Conservation (phyloP, 2,797 vertebrate genomes). For the Loriculus beryllinus region DNA sequence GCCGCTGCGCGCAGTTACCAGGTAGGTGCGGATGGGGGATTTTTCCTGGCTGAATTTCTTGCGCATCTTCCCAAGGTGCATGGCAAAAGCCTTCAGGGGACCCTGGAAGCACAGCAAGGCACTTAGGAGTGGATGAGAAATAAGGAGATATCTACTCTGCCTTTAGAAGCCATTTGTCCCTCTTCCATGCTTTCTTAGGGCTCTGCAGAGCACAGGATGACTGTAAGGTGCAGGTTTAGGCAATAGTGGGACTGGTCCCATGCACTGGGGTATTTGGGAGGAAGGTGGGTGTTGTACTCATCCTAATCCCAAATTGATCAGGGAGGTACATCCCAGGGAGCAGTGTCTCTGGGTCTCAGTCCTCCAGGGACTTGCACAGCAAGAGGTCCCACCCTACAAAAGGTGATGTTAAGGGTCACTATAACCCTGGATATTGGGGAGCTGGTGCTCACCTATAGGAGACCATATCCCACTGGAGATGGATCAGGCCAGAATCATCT, state of each 20-base stretch:
- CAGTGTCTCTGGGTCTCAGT: neutral
- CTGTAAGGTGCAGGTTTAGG: neutral
- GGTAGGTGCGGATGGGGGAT: constrained; percentile 69
- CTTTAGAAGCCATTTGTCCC: neutral
- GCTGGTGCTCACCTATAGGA: neutral
- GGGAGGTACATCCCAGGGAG: neutral
- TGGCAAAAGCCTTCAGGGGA: constrained; percentile 73
- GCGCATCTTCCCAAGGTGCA: constrained; percentile 71
- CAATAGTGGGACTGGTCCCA: neutral
- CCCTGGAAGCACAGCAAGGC: constrained; percentile 61
- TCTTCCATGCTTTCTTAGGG: neutral
- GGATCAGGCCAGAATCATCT: neutral
- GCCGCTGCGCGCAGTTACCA: constrained; percentile 68
- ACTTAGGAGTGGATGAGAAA: neutral
- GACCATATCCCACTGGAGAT: no score
- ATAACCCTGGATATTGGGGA: neutral
- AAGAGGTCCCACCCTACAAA: neutral
- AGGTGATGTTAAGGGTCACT: neutral
- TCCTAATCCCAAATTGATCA: neutral
- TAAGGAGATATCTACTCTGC: neutral
- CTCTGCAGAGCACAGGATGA: neutral
- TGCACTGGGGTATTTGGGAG: neutral
- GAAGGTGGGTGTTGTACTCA: neutral
- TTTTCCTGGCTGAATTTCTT: constrained; percentile 67
- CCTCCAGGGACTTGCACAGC: neutral